Conservation (phyloP, 2,888 invertebrate genomes). For the Elysia crispata region DNA sequence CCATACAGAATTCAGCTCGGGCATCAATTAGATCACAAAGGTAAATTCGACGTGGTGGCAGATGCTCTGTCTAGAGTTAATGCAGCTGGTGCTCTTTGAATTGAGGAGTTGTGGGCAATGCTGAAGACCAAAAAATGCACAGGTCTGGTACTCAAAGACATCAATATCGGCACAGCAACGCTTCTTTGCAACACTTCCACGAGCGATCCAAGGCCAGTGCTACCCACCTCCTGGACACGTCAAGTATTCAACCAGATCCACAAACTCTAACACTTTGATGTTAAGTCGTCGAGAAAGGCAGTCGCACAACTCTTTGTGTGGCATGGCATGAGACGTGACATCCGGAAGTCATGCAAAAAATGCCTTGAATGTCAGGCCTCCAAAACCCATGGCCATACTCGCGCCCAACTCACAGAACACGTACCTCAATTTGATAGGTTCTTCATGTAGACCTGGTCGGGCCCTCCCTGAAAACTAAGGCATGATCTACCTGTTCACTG, state of each 20-base stretch:
- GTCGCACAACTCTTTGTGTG: constrained; percentile 42
- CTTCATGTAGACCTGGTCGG: constrained; percentile 39
- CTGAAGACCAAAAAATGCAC: no score
- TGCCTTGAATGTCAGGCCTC: constrained; percentile 42
- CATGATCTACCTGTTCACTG: constrained; percentile 43
- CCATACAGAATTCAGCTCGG: no score
- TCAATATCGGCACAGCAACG: no score
- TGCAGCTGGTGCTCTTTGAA: no score
- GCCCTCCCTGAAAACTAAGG: constrained; percentile 40
- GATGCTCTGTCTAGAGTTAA: no score
- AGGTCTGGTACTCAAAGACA: no score
- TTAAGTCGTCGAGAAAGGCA: constrained; percentile 22
- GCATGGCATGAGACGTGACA: constrained; percentile 43
- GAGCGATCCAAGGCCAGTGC: no score
- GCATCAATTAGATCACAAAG: no score
- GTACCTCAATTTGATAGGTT: constrained; percentile 20
- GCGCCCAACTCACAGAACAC: constrained; percentile 21
- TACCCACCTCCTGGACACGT: constrained; percentile 29
- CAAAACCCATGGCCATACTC: no score
- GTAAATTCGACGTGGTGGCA: no score
- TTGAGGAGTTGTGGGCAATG: no score
- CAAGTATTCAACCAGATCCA: constrained; percentile 34
- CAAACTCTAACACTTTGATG: constrained; percentile 36
- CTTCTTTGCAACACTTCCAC: no score
- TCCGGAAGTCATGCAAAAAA: constrained; percentile 32